Percentiles rank a stretch among this genome's conserved stretches.
Conservation (phyloP, 2,113 vertebrate species). For the Chaetodon trifascialis region DNA sequence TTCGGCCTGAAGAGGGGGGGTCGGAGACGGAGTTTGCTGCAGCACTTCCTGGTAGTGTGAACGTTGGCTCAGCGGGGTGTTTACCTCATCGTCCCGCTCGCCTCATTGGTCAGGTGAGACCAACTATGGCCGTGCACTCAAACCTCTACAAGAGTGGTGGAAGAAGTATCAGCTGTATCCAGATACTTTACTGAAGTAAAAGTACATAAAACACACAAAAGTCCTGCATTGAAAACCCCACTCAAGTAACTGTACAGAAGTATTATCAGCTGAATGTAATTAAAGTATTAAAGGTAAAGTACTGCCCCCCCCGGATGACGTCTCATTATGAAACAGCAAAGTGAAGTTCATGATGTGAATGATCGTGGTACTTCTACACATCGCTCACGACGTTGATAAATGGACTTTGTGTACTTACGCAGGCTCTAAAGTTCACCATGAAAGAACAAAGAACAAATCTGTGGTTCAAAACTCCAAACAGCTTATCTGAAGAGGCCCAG, state of each 20-base stretch:
- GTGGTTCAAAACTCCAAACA: neutral
- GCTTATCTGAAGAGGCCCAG: neutral
- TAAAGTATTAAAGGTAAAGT: neutral
- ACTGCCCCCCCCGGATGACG: neutral
- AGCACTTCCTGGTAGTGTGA: constrained; percentile 29
- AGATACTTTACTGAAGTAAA: neutral
- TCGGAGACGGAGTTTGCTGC: neutral
- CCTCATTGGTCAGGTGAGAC: constrained; percentile 39
- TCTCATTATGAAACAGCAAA: too few relatives aligned
- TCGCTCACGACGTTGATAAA: neutral
- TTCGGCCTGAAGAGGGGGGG: neutral
- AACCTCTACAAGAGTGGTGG: too few relatives aligned
- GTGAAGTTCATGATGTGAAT: too few relatives aligned
- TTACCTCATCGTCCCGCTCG: constrained; percentile 22
- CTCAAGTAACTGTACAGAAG: neutral
- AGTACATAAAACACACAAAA: neutral
- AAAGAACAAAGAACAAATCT: neutral
- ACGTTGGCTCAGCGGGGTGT: constrained; percentile 14
- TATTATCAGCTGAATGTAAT: neutral
- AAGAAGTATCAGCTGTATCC: neutral
- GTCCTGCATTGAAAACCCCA: neutral
- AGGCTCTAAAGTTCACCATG: too few relatives aligned
- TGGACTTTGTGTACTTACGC: too few relatives aligned
- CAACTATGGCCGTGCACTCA: neutral
- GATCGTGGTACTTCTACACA: too few relatives aligned